Percentiles rank a stretch among this genome's conserved stretches.
Evolutionary conservation across 2,797 vertebrate genomes (phyloP).

Genomic region (Mormyrops boulengeri): DNA sequence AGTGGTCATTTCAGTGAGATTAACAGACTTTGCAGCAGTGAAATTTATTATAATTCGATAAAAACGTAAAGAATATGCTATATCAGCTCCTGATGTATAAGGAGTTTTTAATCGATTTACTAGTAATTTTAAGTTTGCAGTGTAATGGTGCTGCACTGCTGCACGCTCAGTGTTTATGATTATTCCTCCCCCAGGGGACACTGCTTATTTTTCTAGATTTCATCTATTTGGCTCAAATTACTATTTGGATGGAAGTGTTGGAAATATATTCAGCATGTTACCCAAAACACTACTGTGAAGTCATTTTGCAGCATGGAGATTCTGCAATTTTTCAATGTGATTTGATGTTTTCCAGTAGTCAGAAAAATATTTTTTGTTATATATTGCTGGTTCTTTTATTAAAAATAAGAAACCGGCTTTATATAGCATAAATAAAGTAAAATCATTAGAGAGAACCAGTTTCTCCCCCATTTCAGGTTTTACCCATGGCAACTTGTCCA

Average conservation of each 20-base stretch:
- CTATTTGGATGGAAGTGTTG: not conserved
- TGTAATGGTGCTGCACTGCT: not conserved
- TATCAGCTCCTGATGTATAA: not conserved
- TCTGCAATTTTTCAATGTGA: not conserved
- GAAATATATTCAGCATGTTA: not conserved
- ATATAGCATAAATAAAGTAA: not conserved
- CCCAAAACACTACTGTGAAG: not conserved
- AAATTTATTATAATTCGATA: not conserved
- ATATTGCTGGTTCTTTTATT: not conserved
- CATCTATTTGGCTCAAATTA: not conserved
- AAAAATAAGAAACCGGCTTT: not conserved
- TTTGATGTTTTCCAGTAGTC: not conserved
- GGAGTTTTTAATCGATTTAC: not conserved
- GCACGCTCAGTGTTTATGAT: not conserved
- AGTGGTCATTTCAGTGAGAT: not conserved
- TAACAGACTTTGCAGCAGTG: not conserved
- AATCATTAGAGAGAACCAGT: not conserved
- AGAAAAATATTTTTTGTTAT: not conserved
- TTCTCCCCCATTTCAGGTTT: not conserved
- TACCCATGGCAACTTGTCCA: not conserved
- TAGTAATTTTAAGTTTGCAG: not conserved
- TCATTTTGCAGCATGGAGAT: not conserved
- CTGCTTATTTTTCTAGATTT: not conserved
- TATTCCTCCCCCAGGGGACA: not conserved
- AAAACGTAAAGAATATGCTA: not conserved